Conservation (phyloP, 2,797 vertebrate genomes). For the Orientallactaga sibirica region DNA sequence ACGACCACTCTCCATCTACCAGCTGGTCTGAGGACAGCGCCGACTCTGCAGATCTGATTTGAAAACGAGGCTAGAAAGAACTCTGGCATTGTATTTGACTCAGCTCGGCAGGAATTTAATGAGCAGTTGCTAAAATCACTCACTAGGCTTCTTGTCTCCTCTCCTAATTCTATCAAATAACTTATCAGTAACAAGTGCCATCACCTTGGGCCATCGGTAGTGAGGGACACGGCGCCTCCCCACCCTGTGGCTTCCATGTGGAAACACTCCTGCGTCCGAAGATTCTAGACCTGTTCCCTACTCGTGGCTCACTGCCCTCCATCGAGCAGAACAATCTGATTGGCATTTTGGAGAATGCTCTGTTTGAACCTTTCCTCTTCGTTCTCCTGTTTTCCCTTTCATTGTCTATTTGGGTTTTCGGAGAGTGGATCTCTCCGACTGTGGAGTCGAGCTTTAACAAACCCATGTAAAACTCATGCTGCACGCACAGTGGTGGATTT, state of each 20-base stretch:
- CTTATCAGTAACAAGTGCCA: not conserved
- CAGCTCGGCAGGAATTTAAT: not conserved
- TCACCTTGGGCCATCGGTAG: not conserved
- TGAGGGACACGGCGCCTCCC: not conserved
- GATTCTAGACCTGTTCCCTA: too few species aligned
- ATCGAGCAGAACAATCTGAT: too few species aligned
- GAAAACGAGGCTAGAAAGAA: not conserved
- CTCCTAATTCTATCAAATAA: not conserved
- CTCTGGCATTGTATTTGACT: not conserved
- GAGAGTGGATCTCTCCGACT: accelerated
- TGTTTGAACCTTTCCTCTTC: too few species aligned
- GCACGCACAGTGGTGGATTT: not conserved
- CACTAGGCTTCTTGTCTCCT: too few species aligned
- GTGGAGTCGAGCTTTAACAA: not conserved
- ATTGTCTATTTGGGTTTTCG: too few species aligned
- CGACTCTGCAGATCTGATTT: not conserved
- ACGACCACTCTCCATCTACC: not conserved
- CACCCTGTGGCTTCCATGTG: not conserved
- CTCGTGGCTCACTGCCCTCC: not conserved
- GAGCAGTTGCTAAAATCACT: too few species aligned
- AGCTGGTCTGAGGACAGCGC: not conserved
- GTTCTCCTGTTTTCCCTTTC: too few species aligned
- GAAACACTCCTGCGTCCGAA: not conserved
- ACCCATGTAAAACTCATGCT: accelerated
- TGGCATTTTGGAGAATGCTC: not conserved